Evolutionary conservation across 2,888 invertebrate species (phyloP).

Genomic region (Athalia rosae): DNA sequence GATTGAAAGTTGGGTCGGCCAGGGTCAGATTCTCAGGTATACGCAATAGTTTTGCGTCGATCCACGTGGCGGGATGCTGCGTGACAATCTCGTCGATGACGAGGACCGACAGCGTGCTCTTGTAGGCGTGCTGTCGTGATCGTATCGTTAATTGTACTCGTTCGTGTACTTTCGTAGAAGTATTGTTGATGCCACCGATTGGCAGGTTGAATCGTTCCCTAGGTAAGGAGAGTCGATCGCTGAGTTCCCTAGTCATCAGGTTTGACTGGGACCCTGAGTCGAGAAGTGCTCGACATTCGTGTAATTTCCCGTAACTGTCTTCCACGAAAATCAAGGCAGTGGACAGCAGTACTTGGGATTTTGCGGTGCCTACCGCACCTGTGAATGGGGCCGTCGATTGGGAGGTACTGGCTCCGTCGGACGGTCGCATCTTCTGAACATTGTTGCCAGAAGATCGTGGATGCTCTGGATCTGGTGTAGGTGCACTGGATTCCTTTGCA

Average conservation of each 20-base stretch:
- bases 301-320: not conserved
- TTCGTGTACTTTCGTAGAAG: not conserved
- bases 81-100: conserved; percentile 15
- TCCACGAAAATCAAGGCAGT: conserved; percentile 29
- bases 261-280: conserved; percentile 6
- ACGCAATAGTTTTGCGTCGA: not conserved
- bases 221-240: not conserved
- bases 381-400: conserved; percentile 5
- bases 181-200: conserved; percentile 19
- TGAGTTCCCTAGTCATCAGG: conserved; percentile 6
- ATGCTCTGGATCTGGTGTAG: not conserved
- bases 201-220: not conserved
- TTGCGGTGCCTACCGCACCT: not conserved
- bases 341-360: conserved; percentile 32
- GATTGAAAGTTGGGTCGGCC: conserved; percentile 7
- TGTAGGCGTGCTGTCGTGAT: conserved; percentile 14
- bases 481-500: too few relatives aligned
- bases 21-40: conserved; percentile 3
- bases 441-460: not conserved
- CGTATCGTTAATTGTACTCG: conserved; percentile 8
- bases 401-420: not conserved
- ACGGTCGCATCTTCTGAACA: not conserved
- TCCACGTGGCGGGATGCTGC: not conserved
- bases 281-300: conserved; percentile 22
- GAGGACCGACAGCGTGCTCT: conserved; percentile 12